Conservation (phyloP, 2,888 invertebrate species). For the Eilema depressum region DNA sequence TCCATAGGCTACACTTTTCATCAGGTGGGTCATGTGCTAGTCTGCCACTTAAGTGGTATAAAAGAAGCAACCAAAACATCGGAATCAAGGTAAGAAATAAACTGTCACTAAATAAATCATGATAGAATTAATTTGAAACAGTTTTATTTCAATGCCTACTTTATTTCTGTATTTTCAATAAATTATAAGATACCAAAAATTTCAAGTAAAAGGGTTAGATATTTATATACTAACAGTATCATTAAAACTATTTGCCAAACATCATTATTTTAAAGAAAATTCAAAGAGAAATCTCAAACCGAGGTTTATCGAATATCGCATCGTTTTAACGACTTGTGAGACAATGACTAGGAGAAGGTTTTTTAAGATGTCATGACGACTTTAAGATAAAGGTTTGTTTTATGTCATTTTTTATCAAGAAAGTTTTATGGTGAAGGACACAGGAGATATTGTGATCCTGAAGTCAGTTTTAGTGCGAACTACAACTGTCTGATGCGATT, state of each 20-base stretch:
- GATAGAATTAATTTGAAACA: too few relatives aligned
- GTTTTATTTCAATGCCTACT: too few relatives aligned
- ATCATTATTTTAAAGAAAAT: neutral
- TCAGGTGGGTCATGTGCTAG: too few relatives aligned
- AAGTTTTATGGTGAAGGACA: slow-evolving; percentile 16
- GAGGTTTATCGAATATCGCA: neutral
- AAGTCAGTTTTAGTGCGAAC: slow-evolving; percentile 14
- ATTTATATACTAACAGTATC: neutral
- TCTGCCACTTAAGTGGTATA: too few relatives aligned
- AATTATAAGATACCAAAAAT: too few relatives aligned
- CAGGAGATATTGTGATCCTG: neutral
- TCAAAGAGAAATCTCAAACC: neutral
- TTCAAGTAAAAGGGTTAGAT: too few relatives aligned
- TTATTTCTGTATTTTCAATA: too few relatives aligned
- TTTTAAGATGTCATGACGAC: slow-evolving; percentile 7
- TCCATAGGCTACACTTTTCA: too few relatives aligned
- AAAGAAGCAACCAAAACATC: too few relatives aligned
- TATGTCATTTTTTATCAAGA: slow-evolving; percentile 24
- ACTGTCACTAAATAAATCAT: too few relatives aligned
- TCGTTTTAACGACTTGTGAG: slow-evolving; percentile 5
- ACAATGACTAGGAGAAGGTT: neutral
- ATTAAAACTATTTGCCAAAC: neutral
- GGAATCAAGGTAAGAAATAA: too few relatives aligned
- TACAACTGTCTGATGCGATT: neutral
- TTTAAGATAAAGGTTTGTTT: slow-evolving; percentile 15